Conservation (phyloP, 2,113 vertebrate species). For the Trematocara stigmaticum region DNA sequence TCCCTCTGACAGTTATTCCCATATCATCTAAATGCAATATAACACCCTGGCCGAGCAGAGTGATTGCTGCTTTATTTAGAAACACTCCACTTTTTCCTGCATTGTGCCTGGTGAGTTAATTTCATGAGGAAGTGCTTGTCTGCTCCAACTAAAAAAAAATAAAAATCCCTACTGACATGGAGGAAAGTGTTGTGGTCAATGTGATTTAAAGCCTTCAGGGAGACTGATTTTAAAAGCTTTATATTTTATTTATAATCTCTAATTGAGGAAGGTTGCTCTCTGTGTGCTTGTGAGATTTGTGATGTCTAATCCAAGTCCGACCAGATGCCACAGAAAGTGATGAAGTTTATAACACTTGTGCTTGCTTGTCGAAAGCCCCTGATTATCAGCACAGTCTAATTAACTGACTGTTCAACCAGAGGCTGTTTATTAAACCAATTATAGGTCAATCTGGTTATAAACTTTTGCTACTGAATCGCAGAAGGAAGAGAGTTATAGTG, state of each 20-base stretch:
- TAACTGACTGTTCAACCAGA: not conserved
- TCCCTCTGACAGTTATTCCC: not conserved
- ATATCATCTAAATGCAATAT: not conserved
- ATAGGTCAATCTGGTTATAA: not conserved
- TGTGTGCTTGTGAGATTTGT: not conserved
- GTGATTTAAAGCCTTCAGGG: not conserved
- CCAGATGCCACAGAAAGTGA: not conserved
- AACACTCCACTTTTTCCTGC: not conserved
- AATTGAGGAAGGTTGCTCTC: not conserved
- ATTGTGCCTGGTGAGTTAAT: not conserved
- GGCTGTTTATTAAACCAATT: not conserved
- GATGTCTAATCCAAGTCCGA: not conserved
- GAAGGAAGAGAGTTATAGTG: not conserved
- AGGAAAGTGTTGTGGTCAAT: not conserved
- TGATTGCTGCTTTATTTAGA: constrained; percentile 26
- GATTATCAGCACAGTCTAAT: not conserved
- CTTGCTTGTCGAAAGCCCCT: not conserved
- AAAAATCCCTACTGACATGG: not conserved
- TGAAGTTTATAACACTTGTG: not conserved
- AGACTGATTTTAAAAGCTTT: not conserved
- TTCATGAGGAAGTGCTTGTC: not conserved
- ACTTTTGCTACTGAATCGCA: not conserved
- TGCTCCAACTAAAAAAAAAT: not conserved
- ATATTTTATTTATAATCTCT: constrained; percentile 2
- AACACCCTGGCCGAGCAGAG: not conserved